Conservation (phyloP, 2,113 vertebrate species). For the Alexandromys fortis region DNA sequence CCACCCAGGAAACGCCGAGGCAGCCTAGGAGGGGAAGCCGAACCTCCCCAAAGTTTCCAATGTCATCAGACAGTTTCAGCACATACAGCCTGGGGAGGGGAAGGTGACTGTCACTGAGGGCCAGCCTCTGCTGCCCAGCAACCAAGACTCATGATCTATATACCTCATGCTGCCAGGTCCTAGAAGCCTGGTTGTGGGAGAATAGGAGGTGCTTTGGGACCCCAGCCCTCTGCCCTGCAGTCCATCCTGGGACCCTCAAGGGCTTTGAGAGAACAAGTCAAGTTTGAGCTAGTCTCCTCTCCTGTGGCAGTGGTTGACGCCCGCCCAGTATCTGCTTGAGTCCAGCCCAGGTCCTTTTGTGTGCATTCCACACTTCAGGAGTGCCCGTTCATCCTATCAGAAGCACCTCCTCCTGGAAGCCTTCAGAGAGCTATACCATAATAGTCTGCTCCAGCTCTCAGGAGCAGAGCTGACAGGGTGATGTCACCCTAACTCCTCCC, state of each 20-base stretch:
- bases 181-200: not conserved
- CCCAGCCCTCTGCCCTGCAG: not conserved
- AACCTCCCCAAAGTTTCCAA: constrained; percentile 96
- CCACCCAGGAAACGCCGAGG: constrained; percentile 94
- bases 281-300: not conserved
- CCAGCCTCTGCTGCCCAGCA: not conserved
- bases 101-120: not conserved
- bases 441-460: not conserved
- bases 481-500: not conserved
- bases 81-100: constrained; percentile 91
- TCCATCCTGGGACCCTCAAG: not conserved
- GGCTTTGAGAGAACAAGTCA: not conserved
- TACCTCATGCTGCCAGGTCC: not conserved
- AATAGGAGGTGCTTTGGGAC: not conserved
- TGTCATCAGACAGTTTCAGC: constrained; percentile 94
- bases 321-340: not conserved
- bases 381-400: not conserved
- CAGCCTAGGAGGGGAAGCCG: constrained; percentile 96
- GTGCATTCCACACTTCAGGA: not conserved
- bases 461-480: not conserved
- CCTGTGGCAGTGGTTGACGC: not conserved
- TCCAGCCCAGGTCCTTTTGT: not conserved
- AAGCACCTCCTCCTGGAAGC: not conserved
- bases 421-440: not conserved
- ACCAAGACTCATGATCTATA: not conserved